Conservation (phyloP, 2,113 vertebrate species). For the Morphnarchus princeps region DNA sequence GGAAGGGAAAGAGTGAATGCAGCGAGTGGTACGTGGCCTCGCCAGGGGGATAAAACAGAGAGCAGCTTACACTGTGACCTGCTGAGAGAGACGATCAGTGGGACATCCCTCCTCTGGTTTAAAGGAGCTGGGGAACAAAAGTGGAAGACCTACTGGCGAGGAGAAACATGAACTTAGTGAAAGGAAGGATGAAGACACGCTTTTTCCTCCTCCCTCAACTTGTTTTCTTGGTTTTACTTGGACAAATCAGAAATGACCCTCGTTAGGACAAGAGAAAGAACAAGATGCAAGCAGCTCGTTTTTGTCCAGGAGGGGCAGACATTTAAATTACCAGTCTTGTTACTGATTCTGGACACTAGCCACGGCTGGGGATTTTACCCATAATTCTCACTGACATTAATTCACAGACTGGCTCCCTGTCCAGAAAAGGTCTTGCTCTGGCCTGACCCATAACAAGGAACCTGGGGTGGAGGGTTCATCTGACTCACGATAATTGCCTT, state of each 20-base stretch:
- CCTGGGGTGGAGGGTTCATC: conserved; percentile 20
- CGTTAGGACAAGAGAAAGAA: neutral
- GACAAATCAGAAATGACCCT: neutral
- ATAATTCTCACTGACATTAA: conserved; percentile 51
- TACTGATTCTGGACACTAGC: neutral
- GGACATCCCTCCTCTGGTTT: neutral
- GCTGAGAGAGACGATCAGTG: neutral
- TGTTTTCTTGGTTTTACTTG: neutral
- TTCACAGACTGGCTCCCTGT: conserved; percentile 49
- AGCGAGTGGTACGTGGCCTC: neutral
- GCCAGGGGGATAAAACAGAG: neutral
- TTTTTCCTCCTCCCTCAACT: neutral
- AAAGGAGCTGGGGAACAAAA: neutral
- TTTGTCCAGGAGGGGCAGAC: neutral
- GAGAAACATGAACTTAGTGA: neutral
- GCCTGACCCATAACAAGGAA: conserved; percentile 22
- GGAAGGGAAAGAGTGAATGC: neutral
- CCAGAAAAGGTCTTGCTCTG: conserved; percentile 28
- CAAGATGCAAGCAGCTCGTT: neutral
- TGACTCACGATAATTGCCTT: conserved; percentile 49
- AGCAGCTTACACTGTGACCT: neutral
- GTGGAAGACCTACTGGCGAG: neutral
- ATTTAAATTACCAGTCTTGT: conserved; percentile 26
- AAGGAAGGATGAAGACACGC: neutral
- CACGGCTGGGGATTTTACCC: conserved; percentile 40